Percentiles rank a stretch among this genome's conserved stretches.
phyloP scores from a whole-genome alignment of 2,888 invertebrate genomes.

The Criorhina ranunculi region DNA sequence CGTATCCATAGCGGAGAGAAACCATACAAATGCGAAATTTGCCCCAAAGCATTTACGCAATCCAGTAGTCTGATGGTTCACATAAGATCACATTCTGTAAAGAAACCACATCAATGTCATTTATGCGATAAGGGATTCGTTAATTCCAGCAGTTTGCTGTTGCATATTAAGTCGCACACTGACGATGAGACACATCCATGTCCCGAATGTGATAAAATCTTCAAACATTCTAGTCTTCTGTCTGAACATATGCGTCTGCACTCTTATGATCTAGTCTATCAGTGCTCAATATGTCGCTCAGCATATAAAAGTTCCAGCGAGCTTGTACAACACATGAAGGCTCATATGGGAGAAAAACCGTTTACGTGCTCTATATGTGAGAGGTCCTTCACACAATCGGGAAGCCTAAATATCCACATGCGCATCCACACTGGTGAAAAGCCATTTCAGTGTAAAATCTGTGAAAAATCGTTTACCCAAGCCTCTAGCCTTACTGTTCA shows the following conservation, averaged over 20 bases:
- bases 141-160: constrained; percentile 82
- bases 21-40: constrained; percentile 84
- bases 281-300: constrained; percentile 83
- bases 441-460: constrained; percentile 84
- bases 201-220: constrained; percentile 83
- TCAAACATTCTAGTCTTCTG: constrained; percentile 83
- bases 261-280: constrained; percentile 83
- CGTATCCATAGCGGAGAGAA: constrained; percentile 84
- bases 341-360: constrained; percentile 84
- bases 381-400: constrained; percentile 84
- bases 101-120: constrained; percentile 84
- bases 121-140: constrained; percentile 84
- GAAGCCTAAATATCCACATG: constrained; percentile 84
- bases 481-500: constrained; percentile 84
- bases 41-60: constrained; percentile 84
- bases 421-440: constrained; percentile 84
- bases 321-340: constrained; percentile 84
- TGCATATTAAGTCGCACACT: constrained; percentile 83
- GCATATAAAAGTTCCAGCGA: constrained; percentile 84
- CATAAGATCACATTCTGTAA: constrained; percentile 83
- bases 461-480: constrained; percentile 84
- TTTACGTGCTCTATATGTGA: constrained; percentile 84
- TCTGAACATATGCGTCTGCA: constrained; percentile 84
- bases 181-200: constrained; percentile 82
- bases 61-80: constrained; percentile 84